Evolutionary conservation across 2,888 invertebrate species (phyloP).

Genomic region (Drosophila diplacantha): DNA sequence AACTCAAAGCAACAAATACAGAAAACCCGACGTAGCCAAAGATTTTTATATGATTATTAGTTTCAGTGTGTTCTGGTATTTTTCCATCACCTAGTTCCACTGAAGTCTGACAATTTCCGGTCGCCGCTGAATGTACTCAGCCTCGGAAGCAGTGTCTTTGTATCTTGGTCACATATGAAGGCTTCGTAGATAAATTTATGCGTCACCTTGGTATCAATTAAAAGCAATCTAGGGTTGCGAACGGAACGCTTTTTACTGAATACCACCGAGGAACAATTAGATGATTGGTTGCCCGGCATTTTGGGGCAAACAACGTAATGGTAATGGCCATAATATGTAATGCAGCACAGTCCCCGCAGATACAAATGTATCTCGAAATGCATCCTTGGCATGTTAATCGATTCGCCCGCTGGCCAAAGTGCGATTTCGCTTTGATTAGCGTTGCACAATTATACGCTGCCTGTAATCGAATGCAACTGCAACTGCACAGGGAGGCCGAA

Average conservation of each 20-base stretch:
- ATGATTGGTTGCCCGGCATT: constrained; percentile 20
- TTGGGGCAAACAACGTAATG: constrained; percentile 11
- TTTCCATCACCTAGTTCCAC: background rate
- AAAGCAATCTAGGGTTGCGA: constrained; percentile 22
- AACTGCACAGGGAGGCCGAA: constrained; percentile 6
- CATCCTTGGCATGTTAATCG: constrained; percentile 34
- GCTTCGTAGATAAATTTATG: constrained; percentile 22
- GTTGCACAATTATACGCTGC: constrained; percentile 39
- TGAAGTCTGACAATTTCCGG: constrained; percentile 48
- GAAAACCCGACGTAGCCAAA: background rate
- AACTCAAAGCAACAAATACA: background rate
- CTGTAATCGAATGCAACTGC: constrained; percentile 37
- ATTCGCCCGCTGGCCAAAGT: constrained; percentile 28
- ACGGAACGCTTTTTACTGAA: constrained; percentile 14
- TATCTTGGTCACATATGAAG: constrained; percentile 15
- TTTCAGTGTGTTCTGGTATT: background rate
- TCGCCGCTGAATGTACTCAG: constrained; percentile 25
- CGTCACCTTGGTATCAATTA: constrained; percentile 45
- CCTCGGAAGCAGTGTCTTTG: constrained; percentile 1
- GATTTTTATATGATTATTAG: background rate
- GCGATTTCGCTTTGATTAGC: constrained; percentile 48
- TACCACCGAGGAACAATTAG: constrained; percentile 4
- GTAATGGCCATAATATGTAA: constrained; percentile 41
- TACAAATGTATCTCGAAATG: constrained; percentile 19
- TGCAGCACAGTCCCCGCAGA: constrained; percentile 12